Base-by-base conservation (phyloP, 2,797 vertebrate genomes). In the Chaetophractus vellerosus region DNA sequence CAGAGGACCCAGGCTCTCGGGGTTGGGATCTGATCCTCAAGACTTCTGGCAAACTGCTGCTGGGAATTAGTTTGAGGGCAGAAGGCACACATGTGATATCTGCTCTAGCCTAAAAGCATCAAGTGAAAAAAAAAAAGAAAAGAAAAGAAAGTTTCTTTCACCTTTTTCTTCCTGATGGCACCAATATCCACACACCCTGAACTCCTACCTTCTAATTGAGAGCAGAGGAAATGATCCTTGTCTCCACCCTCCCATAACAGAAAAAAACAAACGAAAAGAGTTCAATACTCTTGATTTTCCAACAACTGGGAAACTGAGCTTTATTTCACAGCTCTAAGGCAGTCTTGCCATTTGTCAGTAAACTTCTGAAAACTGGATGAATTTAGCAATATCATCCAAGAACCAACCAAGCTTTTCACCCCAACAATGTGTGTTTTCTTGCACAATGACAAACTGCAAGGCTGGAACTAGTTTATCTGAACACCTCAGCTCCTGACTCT, bases 271-370 rank as follows among this genome's bases (percentile, higher is more conserved):
- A 66, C 36, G 33, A 90, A 64, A 94, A 84, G 91, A 94, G 90
- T 93, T 84, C 71, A 38, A 90, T 48, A 93, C 90, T 95, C 87
- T 95, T 55, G 88, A 91, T 86, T 93, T 96, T 80, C 78, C 66
- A 95, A 61, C 36, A 90, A 26, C 24, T 84, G 28, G 88, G 68
- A 96, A 94, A 83, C 38, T 41, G 52, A 90, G 59, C 92, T 97
- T 96, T 96, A 93, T 87, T 96, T 95, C 72, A 68, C 9, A 88
- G 64, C 9, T 93, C 63, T 81, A 93, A 84, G 74, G 45, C 52
- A 91, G 75, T 41, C 89, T 87, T 91, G 78, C n/a, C 38, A 59
- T 69, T 79, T 96, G 38, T 92, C 76, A 94, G 16, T 93, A 59
- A 92, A 93, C 66, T 86, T 52, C 69, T 69, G 48, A 78, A 79